These are phyloP conservation scores for Archivesica marissinica DNA, from an alignment of 1,140 invertebrate genomes.

Conservation along the genomic window DNA sequence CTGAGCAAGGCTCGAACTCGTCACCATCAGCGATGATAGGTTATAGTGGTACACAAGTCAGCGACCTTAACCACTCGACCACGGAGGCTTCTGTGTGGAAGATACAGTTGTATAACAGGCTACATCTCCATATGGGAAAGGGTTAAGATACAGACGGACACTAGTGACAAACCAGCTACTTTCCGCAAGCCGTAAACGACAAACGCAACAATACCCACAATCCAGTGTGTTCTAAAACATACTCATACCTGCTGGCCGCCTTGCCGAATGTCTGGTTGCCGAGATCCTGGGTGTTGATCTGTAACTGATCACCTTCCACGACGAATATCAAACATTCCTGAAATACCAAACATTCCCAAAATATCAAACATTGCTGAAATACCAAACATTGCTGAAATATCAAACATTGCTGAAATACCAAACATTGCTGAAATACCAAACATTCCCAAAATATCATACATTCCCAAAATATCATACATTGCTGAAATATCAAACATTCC, in stretches of 20 bases:
- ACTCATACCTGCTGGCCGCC: constrained; percentile 66
- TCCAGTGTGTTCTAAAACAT: not conserved
- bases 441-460: constrained; percentile 70
- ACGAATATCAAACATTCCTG: constrained; percentile 77
- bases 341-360: constrained; percentile 26
- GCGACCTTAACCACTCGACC: too few species aligned
- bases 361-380: constrained; percentile 77
- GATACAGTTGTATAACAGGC: too few species aligned
- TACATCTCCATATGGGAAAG: too few species aligned
- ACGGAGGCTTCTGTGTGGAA: too few species aligned
- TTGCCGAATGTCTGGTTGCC: constrained; percentile 66
- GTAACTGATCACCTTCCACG: constrained; percentile 72
- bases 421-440: constrained; percentile 67
- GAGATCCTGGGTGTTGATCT: constrained; percentile 74
- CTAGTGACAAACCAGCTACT: too few species aligned
- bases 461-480: too few species aligned
- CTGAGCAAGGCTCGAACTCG: too few species aligned
- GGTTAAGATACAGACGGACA: too few species aligned
- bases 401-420: constrained; percentile 73
- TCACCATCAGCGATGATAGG: too few species aligned
- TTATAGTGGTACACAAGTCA: too few species aligned
- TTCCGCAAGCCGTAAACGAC: not conserved
- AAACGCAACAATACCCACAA: not conserved
- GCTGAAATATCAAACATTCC: not conserved
- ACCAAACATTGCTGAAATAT: constrained; percentile 58